Percentiles rank a stretch among this genome's conserved stretches.
phyloP scores from a whole-genome alignment of 2,113 vertebrate species.

The Bettongia penicillata region DNA sequence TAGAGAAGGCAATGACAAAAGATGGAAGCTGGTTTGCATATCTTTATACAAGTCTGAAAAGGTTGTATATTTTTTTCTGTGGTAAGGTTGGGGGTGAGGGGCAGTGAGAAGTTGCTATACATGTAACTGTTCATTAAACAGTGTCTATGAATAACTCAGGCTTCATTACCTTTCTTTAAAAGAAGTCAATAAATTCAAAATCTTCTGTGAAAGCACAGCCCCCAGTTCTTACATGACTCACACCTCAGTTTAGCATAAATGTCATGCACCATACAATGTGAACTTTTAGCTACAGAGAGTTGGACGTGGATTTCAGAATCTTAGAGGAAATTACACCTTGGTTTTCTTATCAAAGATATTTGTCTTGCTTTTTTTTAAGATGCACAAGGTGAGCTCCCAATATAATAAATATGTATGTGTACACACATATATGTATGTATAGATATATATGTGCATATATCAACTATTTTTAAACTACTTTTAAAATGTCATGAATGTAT shows the following conservation, averaged over 20 bases:
- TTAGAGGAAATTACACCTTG: neutral
- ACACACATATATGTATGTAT: neutral
- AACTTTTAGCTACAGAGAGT: slow-evolving; percentile 31
- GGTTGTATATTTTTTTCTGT: slow-evolving; percentile 36
- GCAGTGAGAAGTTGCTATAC: slow-evolving; percentile 39
- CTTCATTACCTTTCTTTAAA: slow-evolving; percentile 63
- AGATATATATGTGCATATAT: too few relatives aligned
- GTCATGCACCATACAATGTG: neutral
- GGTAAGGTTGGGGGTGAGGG: slow-evolving; percentile 5
- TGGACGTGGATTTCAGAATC: slow-evolving; percentile 21
- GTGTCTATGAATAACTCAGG: slow-evolving; percentile 60
- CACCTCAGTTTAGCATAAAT: slow-evolving; percentile 67
- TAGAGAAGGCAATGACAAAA: slow-evolving; percentile 70
- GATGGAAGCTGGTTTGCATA: slow-evolving; percentile 70
- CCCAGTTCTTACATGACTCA: slow-evolving; percentile 30
- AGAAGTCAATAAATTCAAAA: slow-evolving; percentile 56
- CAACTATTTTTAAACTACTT: too few relatives aligned
- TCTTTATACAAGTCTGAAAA: slow-evolving; percentile 67
- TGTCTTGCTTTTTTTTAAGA: neutral
- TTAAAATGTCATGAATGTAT: neutral
- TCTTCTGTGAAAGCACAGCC: slow-evolving; percentile 49
- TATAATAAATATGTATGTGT: too few relatives aligned
- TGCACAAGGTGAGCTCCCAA: neutral
- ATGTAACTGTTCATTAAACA: slow-evolving; percentile 58
- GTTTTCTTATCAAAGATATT: slow-evolving; percentile 24